Conservation (phyloP, 1,140 invertebrate genomes). For the Nebria ingens region DNA sequence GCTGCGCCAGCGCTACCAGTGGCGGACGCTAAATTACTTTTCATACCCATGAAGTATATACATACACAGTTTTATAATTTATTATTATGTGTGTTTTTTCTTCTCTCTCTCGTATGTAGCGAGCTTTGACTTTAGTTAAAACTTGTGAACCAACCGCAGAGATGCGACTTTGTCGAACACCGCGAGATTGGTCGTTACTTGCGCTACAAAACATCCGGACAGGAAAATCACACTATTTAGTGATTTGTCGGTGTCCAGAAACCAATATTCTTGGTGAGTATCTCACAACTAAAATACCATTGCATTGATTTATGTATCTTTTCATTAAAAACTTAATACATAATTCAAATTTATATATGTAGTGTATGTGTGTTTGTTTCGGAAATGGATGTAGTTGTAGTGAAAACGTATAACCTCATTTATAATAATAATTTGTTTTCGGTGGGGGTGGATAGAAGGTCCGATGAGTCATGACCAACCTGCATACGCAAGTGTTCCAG, state of each 20-base stretch:
- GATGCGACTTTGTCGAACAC: slow-evolving; percentile 76
- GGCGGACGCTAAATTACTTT: too few species aligned
- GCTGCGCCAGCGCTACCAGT: too few species aligned
- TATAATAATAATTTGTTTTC: slow-evolving; percentile 8
- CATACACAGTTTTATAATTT: too few species aligned
- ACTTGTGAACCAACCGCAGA: slow-evolving; percentile 83
- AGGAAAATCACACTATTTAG: slow-evolving; percentile 88
- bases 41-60: too few species aligned
- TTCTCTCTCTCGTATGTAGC: too few species aligned
- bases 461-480: slow-evolving; percentile 90
- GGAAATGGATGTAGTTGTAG: background rate
- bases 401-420: too few species aligned
- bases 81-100: too few species aligned
- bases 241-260: slow-evolving; percentile 83
- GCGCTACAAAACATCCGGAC: slow-evolving; percentile 85
- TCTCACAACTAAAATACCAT: too few species aligned
- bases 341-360: too few species aligned
- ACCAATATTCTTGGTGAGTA: slow-evolving; percentile 67
- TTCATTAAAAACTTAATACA: background rate
- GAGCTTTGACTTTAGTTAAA: slow-evolving; percentile 80
- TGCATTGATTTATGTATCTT: background rate
- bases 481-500: slow-evolving; percentile 84
- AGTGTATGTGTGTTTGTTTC: too few species aligned
- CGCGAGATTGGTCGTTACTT: slow-evolving; percentile 83
- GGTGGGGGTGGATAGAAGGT: slow-evolving; percentile 60